phyloP scores from a whole-genome alignment of 2,888 invertebrate genomes.

The Acholoe squamosa region DNA sequence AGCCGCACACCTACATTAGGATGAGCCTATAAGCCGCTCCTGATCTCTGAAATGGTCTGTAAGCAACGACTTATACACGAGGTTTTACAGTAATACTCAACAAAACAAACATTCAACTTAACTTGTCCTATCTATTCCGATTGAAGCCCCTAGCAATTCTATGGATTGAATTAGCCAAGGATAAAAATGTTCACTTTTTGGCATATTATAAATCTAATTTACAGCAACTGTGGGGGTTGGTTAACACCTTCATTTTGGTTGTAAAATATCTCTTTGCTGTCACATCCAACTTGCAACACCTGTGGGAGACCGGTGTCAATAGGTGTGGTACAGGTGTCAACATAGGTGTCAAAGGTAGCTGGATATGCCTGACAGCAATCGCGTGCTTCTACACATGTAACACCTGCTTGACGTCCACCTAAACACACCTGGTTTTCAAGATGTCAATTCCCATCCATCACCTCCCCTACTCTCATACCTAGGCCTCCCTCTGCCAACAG shows the following conservation, averaged over 20 bases:
- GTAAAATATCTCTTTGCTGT: not conserved
- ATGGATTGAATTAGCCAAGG: too few species aligned
- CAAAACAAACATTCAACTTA: too few species aligned
- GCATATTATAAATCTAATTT: too few species aligned
- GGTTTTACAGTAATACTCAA: too few species aligned
- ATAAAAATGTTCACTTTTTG: too few species aligned
- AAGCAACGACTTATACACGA: too few species aligned
- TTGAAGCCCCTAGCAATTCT: too few species aligned
- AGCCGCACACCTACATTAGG: too few species aligned
- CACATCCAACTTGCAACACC: not conserved
- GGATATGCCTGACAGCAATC: not conserved
- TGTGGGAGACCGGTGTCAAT: not conserved
- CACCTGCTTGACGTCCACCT: not conserved
- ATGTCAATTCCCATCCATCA: not conserved
- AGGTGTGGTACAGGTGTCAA: conserved; percentile 8
- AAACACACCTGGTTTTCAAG: not conserved
- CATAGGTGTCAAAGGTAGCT: not conserved
- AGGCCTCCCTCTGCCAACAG: not conserved
- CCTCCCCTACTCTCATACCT: not conserved
- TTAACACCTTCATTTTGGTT: not conserved
- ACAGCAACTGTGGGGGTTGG: too few species aligned
- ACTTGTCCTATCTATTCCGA: too few species aligned
- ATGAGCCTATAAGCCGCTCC: too few species aligned
- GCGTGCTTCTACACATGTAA: not conserved
- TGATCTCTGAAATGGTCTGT: too few species aligned